Evolutionary conservation across 92 coral and sea anemone genomes (phyloP).

Genomic region (Phenganax stokvisi): DNA sequence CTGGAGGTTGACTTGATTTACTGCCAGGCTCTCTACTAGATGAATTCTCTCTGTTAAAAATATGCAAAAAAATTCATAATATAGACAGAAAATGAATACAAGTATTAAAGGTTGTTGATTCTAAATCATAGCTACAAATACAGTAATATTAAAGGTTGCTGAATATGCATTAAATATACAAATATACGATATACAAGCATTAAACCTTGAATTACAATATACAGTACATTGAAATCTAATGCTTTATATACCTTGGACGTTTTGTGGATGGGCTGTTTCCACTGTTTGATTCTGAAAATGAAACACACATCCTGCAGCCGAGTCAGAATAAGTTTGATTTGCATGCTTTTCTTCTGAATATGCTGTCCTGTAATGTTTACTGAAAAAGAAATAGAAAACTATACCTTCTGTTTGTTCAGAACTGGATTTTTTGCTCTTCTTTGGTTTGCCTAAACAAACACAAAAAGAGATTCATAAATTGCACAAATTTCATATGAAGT

Average conservation of each 20-base stretch:
- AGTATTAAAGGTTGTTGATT: too few species aligned
- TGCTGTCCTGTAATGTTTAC: neutral
- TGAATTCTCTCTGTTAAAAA: conserved; percentile 37
- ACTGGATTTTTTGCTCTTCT: conserved; percentile 33
- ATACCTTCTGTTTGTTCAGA: conserved; percentile 18
- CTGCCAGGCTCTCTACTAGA: conserved; percentile 25
- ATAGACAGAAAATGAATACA: neutral
- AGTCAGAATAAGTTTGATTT: too few species aligned
- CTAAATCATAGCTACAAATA: too few species aligned
- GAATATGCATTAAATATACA: too few species aligned
- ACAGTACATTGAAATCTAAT: neutral
- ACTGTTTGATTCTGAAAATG: conserved; percentile 15
- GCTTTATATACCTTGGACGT: conserved; percentile 51
- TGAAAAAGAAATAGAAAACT: neutral
- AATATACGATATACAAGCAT: neutral
- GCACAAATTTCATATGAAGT: too few species aligned
- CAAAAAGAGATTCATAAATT: neutral
- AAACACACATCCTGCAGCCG: neutral
- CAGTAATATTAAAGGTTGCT: too few species aligned
- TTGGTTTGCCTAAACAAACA: conserved; percentile 36
- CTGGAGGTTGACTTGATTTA: conserved; percentile 50
- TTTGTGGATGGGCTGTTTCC: conserved; percentile 53
- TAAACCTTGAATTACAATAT: neutral
- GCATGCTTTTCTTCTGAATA: neutral
- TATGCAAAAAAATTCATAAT: neutral